Percentiles rank a stretch among this genome's conserved stretches.
phyloP scores from a whole-genome alignment of 1,140 invertebrate genomes.

The Brachionus sp. region DNA sequence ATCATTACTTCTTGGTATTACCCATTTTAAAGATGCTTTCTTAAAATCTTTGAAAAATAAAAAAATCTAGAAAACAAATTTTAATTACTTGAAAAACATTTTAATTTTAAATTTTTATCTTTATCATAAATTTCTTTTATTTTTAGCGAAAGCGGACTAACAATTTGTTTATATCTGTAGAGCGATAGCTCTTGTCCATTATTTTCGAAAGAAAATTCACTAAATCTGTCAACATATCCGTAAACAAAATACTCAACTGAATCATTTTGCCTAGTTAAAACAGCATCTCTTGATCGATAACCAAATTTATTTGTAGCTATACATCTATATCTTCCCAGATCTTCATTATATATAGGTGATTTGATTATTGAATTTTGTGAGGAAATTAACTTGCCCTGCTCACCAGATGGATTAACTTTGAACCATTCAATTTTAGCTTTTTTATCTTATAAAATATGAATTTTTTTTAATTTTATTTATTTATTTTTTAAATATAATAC shows the following conservation, averaged over 20 bases:
- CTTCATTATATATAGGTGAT: neutral
- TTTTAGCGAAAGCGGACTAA: neutral
- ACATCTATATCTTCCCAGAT: constrained; percentile 28
- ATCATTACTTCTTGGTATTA: neutral
- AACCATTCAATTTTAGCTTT: constrained; percentile 13
- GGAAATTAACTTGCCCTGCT: neutral
- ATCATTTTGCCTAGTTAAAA: constrained; percentile 32
- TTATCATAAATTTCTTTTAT: neutral
- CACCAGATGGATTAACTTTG: neutral
- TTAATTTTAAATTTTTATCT: neutral
- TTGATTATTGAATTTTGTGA: neutral
- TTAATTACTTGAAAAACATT: neutral
- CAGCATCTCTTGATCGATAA: neutral
- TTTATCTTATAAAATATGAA: constrained; percentile 2
- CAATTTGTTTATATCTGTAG: neutral
- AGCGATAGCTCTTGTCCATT: neutral
- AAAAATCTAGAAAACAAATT: neutral
- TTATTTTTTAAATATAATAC: neutral
- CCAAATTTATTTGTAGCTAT: constrained; percentile 4
- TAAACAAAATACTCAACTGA: constrained; percentile 21
- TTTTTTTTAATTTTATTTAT: neutral
- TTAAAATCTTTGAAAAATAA: neutral
- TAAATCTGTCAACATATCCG: constrained; percentile 8
- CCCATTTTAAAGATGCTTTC: neutral
- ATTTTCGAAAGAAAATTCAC: neutral